Evolutionary conservation across 2,888 invertebrate species (phyloP).

Genomic region (Cecidostiba fungosa): DNA sequence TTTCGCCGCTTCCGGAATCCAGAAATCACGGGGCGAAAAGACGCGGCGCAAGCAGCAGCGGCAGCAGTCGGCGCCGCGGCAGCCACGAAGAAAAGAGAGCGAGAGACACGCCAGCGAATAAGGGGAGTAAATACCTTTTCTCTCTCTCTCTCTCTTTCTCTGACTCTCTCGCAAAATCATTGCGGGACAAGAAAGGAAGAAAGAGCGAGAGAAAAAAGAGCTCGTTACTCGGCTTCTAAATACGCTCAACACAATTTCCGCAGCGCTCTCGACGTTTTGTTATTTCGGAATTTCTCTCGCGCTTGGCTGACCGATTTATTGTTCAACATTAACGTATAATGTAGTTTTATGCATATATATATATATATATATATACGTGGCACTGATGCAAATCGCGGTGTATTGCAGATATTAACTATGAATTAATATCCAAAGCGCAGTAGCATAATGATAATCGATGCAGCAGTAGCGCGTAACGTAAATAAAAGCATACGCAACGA

Average conservation of each 20-base stretch:
- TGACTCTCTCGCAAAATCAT: slow-evolving; percentile 53
- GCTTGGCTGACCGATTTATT: not conserved
- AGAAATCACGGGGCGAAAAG: slow-evolving; percentile 57
- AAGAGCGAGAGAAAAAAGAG: not conserved
- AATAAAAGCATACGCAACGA: not conserved
- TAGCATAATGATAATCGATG: not conserved
- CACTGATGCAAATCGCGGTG: not conserved
- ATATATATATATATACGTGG: not conserved
- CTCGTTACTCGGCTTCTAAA: slow-evolving; percentile 12
- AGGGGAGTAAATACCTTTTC: slow-evolving; percentile 39
- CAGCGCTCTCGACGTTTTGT: not conserved
- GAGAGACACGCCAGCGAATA: slow-evolving; percentile 30
- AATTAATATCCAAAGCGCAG: not conserved
- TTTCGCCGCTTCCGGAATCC: slow-evolving; percentile 59
- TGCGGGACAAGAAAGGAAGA: not conserved
- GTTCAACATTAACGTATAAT: too few species aligned
- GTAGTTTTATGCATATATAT: too few species aligned
- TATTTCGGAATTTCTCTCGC: not conserved
- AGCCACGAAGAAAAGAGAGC: slow-evolving; percentile 39
- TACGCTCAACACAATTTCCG: slow-evolving; percentile 16
- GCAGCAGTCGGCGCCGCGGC: slow-evolving; percentile 30
- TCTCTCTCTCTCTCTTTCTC: slow-evolving; percentile 14
- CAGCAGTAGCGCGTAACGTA: not conserved
- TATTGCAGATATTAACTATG: not conserved
- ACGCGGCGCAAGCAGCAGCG: slow-evolving; percentile 23